Conservation (phyloP, 2,888 invertebrate genomes). For the Papilio demoleus region DNA sequence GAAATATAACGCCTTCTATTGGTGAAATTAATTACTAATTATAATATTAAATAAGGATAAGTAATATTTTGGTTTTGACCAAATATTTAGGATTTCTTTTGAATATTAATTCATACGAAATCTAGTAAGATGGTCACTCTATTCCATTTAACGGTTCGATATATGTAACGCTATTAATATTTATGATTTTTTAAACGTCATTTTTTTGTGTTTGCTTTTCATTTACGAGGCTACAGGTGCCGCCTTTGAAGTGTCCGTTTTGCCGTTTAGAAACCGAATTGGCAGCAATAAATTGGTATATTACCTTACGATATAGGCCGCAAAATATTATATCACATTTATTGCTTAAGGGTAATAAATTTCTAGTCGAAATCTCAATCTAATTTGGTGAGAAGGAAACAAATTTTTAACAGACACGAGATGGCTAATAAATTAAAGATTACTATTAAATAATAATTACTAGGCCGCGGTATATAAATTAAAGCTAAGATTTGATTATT, state of each 20-base stretch:
- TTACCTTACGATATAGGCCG: slow-evolving; percentile 50
- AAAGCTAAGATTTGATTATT: neutral
- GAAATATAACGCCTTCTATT: too few relatives aligned
- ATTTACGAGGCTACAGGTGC: slow-evolving; percentile 72
- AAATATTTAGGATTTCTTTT: too few relatives aligned
- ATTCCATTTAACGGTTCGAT: slow-evolving; percentile 62
- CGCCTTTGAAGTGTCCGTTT: slow-evolving; percentile 65
- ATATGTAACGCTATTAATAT: slow-evolving; percentile 75
- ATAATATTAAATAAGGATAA: too few relatives aligned
- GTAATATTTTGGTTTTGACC: too few relatives aligned
- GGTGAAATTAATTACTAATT: too few relatives aligned
- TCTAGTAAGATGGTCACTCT: slow-evolving; percentile 58
- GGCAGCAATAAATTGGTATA: slow-evolving; percentile 56
- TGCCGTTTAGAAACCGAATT: slow-evolving; percentile 28
- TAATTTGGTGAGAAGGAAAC: slow-evolving; percentile 1
- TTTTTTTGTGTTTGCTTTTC: slow-evolving; percentile 77
- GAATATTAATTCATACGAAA: neutral
- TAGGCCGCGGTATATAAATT: slow-evolving; percentile 17
- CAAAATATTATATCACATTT: slow-evolving; percentile 39
- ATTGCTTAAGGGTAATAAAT: slow-evolving; percentile 34
- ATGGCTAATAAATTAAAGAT: slow-evolving; percentile 21
- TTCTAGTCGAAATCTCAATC: slow-evolving; percentile 30
- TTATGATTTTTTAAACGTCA: slow-evolving; percentile 71
- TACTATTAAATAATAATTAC: slow-evolving; percentile 21
- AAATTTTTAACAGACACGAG: slow-evolving; percentile 26